Evolutionary conservation across 2,888 invertebrate species (phyloP), one percentile per base, ranked within the genome.

Genomic region (Elaeidobius kamerunicus): DNA sequence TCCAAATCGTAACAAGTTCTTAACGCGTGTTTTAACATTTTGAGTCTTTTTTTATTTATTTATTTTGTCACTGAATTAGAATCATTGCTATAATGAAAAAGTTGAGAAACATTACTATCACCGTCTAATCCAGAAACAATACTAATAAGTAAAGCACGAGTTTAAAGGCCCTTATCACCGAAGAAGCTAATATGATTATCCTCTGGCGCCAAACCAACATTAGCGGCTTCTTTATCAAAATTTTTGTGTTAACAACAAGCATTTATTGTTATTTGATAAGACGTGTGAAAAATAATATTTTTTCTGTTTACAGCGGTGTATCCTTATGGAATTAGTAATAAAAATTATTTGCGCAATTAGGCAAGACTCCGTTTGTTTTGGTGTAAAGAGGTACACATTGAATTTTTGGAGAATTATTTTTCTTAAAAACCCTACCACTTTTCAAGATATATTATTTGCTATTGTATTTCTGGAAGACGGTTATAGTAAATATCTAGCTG

Each of bases 11-110:
- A 58, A 15, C 68, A 65, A 34, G 69, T 69, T 46, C 63, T 63
- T 18, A 65, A 49, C 11, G 67, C 68, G 67, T 73, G 71, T 65
- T 73, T 73, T 56, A 72, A 65, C 73, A 73, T 73, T 61, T 63
- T 66, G n/a, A n/a, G n/a, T n/a, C n/a, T n/a, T n/a, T n/a, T n/a
- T n/a, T n/a, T n/a, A n/a, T n/a, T n/a, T n/a, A n/a, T n/a, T n/a
- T n/a, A n/a, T n/a, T n/a, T n/a, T n/a, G n/a, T n/a, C n/a, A n/a
- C n/a, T n/a, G n/a, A n/a, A n/a, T n/a, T n/a, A n/a, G n/a, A n/a
- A n/a, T n/a, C n/a, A n/a, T n/a, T n/a, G n/a, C n/a, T n/a, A n/a
- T n/a, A n/a, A n/a, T n/a, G n/a, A n/a, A n/a, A n/a, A n/a, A n/a
- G n/a, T n/a, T n/a, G n/a, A n/a, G n/a, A n/a, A n/a, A n/a, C n/a